These are phyloP conservation scores for Phoxinus dragarum DNA, from an alignment of 2,797 vertebrate genomes.

Conservation along the genomic window DNA sequence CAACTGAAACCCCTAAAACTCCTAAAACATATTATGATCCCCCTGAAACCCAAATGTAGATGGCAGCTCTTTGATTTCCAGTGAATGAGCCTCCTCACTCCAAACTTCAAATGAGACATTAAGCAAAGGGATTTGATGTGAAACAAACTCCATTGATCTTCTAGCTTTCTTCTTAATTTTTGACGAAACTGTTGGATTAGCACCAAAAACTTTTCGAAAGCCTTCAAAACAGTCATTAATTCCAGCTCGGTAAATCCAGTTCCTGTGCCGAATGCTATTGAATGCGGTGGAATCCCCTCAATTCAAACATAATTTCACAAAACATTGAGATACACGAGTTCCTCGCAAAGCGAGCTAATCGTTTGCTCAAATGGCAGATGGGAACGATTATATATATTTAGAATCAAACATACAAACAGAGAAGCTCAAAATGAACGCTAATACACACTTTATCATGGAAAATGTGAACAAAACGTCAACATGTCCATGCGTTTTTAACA, in stretches of 20 bases:
- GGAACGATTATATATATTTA: slow-evolving; percentile 37
- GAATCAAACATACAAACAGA: slow-evolving; percentile 42
- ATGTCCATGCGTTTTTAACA: not conserved
- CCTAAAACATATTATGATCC: slow-evolving; percentile 70
- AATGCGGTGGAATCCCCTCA: slow-evolving; percentile 67
- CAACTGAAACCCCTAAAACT: slow-evolving; percentile 67
- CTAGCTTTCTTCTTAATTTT: slow-evolving; percentile 80
- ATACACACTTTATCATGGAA: not conserved
- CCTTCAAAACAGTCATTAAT: slow-evolving; percentile 77
- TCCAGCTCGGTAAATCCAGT: slow-evolving; percentile 73
- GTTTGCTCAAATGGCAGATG: slow-evolving; percentile 39
- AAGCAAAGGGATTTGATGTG: slow-evolving; percentile 78
- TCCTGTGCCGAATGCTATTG: slow-evolving; percentile 72
- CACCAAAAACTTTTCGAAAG: slow-evolving; percentile 74
- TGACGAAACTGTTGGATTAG: slow-evolving; percentile 78
- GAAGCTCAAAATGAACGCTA: slow-evolving; percentile 23
- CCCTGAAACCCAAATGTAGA: slow-evolving; percentile 69
- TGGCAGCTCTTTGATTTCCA: slow-evolving; percentile 78
- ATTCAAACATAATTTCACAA: slow-evolving; percentile 49
- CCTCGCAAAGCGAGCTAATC: slow-evolving; percentile 53
- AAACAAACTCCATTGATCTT: slow-evolving; percentile 79
- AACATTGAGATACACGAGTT: slow-evolving; percentile 46
- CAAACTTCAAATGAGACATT: slow-evolving; percentile 80
- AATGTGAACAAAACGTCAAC: slow-evolving; percentile 2
- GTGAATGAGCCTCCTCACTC: slow-evolving; percentile 73